Evolutionary conservation across 2,797 vertebrate species (phyloP).

Genomic region (Mormyrops attenuatus): DNA sequence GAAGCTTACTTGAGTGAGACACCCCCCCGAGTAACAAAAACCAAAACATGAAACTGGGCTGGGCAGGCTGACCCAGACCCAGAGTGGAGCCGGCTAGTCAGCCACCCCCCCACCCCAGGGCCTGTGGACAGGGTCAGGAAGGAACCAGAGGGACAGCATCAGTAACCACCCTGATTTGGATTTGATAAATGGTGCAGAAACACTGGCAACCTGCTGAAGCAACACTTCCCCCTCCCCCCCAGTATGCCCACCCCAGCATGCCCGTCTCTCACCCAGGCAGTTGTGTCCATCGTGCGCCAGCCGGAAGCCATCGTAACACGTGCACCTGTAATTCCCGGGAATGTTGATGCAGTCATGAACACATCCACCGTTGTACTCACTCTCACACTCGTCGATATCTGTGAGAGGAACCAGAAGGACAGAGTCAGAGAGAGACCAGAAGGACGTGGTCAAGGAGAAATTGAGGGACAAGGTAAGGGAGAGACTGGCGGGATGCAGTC

Average conservation of each 20-base stretch:
- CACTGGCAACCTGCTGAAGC: not conserved
- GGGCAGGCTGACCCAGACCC: not conserved
- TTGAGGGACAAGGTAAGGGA: not conserved
- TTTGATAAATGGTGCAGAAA: not conserved
- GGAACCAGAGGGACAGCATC: not conserved
- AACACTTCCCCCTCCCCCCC: not conserved
- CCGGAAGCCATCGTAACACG: slow-evolving; percentile 94
- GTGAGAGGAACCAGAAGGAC: slow-evolving; percentile 10
- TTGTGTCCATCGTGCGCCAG: slow-evolving; percentile 94
- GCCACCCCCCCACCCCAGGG: too few relatives aligned
- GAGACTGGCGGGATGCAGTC: not conserved
- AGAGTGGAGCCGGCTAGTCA: not conserved
- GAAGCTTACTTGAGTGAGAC: not conserved
- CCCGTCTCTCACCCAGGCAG: slow-evolving; percentile 80
- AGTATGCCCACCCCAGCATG: not conserved
- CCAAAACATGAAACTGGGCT: not conserved
- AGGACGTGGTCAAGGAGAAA: not conserved
- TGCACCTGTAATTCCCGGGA: slow-evolving; percentile 90
- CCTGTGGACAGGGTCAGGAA: not conserved
- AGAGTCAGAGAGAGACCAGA: not conserved
- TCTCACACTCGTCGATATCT: slow-evolving; percentile 73
- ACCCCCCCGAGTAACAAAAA: not conserved
- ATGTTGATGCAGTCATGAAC: slow-evolving; percentile 95
- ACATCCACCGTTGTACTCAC: slow-evolving; percentile 81
- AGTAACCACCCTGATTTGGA: not conserved